These are phyloP conservation scores for Hyalella azteca DNA, from an alignment of 2,888 invertebrate species.

Conservation along the genomic window DNA sequence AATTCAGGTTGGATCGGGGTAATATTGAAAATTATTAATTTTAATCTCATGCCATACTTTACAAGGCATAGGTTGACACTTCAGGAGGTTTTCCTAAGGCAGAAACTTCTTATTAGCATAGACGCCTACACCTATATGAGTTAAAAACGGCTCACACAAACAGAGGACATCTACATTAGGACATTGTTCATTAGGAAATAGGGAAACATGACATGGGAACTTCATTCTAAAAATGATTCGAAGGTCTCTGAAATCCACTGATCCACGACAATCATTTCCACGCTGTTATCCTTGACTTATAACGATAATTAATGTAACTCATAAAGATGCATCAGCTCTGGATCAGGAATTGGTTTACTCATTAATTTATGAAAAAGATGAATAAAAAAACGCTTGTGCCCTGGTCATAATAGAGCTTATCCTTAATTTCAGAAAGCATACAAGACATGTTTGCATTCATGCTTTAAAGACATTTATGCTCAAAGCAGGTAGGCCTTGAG, in stretches of 20 bases:
- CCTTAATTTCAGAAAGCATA: background rate
- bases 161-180: background rate
- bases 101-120: background rate
- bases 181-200: conserved; percentile 2
- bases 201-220: background rate
- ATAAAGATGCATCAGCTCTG: too few relatives aligned
- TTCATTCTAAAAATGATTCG: background rate
- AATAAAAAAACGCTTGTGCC: too few relatives aligned
- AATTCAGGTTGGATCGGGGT: background rate
- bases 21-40: background rate
- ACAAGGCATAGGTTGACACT: too few relatives aligned
- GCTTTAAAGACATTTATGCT: background rate
- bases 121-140: background rate
- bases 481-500: background rate
- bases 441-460: background rate
- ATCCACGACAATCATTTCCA: background rate
- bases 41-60: background rate
- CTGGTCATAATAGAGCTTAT: background rate
- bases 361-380: too few relatives aligned
- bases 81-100: too few relatives aligned
- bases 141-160: conserved; percentile 23
- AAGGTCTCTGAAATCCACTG: background rate
- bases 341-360: background rate
- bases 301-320: background rate
- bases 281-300: background rate